A percentile compares a stretch with the other conserved stretches of the same genome.
Evolutionary conservation across 2,797 vertebrate species (phyloP).

Genomic region (Hydrolagus colliei): DNA sequence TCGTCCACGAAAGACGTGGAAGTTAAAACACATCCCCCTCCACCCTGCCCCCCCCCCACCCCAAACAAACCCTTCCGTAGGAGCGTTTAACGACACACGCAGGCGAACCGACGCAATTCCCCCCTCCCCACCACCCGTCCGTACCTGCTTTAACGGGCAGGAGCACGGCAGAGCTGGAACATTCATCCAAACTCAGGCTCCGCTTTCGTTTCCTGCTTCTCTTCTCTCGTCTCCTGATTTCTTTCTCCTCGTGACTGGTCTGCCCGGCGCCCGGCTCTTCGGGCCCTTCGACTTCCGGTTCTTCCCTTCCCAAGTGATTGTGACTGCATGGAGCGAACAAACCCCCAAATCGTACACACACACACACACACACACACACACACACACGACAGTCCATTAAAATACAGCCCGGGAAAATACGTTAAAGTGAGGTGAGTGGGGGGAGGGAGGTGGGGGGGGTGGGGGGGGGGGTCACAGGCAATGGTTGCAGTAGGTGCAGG

Average conservation of each 20-base stretch:
- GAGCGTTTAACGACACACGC: too few species aligned
- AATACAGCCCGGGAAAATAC: neutral
- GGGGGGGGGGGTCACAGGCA: too few species aligned
- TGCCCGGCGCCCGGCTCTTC: slow-evolving; percentile 50
- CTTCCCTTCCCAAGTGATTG: slow-evolving; percentile 35
- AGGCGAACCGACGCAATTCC: too few species aligned
- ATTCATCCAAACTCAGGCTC: slow-evolving; percentile 24
- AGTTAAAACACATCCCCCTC: too few species aligned
- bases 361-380: slow-evolving; percentile 29
- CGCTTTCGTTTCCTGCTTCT: slow-evolving; percentile 44
- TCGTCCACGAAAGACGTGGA: too few species aligned
- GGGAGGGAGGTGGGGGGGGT: too few species aligned
- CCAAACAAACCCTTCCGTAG: too few species aligned
- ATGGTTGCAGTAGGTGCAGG: too few species aligned
- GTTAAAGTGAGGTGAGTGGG: neutral
- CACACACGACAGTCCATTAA: too few species aligned
- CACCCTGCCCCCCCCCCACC: too few species aligned
- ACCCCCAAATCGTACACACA: slow-evolving; percentile 47
- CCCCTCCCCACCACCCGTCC: too few species aligned
- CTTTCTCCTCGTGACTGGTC: slow-evolving; percentile 54
- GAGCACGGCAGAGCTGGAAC: slow-evolving; percentile 35
- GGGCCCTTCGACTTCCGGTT: slow-evolving; percentile 28
- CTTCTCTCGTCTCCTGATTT: slow-evolving; percentile 19
- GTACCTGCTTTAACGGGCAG: slow-evolving; percentile 32
- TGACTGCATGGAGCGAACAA: neutral